Evolutionary conservation across 2,888 invertebrate species (phyloP), one percentile per base, ranked within the genome.

Genomic region (Acanthosepion pharaonis): DNA sequence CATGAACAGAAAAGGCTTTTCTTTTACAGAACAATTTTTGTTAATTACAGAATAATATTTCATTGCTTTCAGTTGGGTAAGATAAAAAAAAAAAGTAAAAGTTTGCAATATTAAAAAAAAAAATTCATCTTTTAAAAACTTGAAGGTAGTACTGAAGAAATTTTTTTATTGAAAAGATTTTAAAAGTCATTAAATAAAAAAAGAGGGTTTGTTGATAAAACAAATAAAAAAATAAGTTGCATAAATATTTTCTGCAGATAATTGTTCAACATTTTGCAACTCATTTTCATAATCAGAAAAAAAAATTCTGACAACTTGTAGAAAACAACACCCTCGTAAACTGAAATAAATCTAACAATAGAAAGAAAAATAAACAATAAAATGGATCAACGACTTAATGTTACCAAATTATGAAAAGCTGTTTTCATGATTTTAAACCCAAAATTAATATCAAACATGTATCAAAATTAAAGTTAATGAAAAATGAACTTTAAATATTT

Each of bases 331-430:
- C 78, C 78, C 78, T 78, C 28, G 5, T n/a, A 9, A 78, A n/a
- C 28, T 78, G 78, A 78, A 78, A 78, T 11, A 78, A 78, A 11
- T 78, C 15, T 64, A n/a, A 78, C 28, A 78, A 78, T 78, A 15
- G 78, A n/a, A 3, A 78, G 15, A 28, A 78, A 64, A 5, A 55
- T 18, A 55, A 28, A 64, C 23, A 78, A 78, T n/a, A 78, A 78
- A 78, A 78, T 78, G 78, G 18, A 25, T n/a, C 78, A 78, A 78
- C n/a, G 78, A n/a, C 8, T 78, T n/a, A 78, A 78, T n/a, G n/a
- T 78, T 78, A 78, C n/a, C 78, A 78, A 78, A 78, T 78, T 78
- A 8, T 78, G 78, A n/a, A 78, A 78, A 78, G 78, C 78, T 78
- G n/a, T 78, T 78, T 78, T 8, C 28, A 78, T 78, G n/a, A 78